A percentile compares a stretch with the other conserved stretches of the same genome.
Conservation (phyloP, 2,113 vertebrate genomes). For the Hippocampus guttulatus region DNA sequence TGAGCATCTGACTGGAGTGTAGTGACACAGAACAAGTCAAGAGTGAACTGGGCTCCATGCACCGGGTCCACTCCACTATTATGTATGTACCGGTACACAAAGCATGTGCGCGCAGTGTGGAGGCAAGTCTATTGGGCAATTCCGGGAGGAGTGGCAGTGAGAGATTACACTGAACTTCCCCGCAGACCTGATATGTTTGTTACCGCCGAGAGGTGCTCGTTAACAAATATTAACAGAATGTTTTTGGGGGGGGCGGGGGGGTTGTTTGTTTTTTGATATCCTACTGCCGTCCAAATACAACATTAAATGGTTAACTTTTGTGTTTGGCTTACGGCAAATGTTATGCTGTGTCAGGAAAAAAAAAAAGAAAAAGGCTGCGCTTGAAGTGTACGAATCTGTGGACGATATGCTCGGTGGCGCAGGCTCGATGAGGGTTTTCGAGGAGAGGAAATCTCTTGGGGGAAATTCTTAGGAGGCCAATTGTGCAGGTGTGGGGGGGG, state of each 20-base stretch:
- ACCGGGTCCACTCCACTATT: conserved; percentile 21
- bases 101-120: neutral
- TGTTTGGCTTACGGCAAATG: neutral
- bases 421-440: too few relatives aligned
- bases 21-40: conserved; percentile 22
- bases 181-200: neutral
- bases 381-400: too few relatives aligned
- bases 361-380: neutral
- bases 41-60: conserved; percentile 20
- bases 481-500: too few relatives aligned
- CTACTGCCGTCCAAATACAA: neutral
- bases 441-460: too few relatives aligned
- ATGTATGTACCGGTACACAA: conserved; percentile 29
- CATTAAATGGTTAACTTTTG: neutral
- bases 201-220: neutral
- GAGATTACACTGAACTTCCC: conserved; percentile 11
- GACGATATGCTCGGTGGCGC: too few relatives aligned
- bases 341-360: neutral
- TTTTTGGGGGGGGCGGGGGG: neutral
- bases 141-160: conserved; percentile 41
- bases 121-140: conserved; percentile 37
- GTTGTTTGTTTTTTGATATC: neutral
- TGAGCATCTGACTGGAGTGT: conserved; percentile 19
- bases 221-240: neutral
- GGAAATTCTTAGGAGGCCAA: too few relatives aligned